phyloP scores from a whole-genome alignment of 2,797 vertebrate genomes.

The Amblyopsis hoosieri region DNA sequence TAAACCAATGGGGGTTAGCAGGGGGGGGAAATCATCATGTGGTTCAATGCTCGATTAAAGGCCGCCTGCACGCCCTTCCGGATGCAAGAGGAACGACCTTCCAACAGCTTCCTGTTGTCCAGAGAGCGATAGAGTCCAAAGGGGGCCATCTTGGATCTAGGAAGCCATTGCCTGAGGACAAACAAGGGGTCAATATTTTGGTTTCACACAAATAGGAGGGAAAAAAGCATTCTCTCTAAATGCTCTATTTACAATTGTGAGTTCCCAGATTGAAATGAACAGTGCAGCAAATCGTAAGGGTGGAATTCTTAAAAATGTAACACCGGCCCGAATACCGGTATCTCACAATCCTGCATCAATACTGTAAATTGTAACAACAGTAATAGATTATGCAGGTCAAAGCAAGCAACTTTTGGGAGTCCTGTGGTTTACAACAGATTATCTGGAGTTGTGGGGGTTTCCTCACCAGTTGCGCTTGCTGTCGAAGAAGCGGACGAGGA shows the following conservation, averaged over 20 bases:
- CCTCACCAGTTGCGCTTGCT: slow-evolving; percentile 96
- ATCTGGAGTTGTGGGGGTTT: neutral
- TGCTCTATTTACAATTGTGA: no score
- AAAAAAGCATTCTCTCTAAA: no score
- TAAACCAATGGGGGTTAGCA: slow-evolving; percentile 28
- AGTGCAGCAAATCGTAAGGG: no score
- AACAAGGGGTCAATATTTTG: neutral
- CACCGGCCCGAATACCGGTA: no score
- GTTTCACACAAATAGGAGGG: no score
- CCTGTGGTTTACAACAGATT: no score
- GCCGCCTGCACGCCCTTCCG: slow-evolving; percentile 89
- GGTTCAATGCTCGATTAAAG: slow-evolving; percentile 88
- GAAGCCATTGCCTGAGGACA: slow-evolving; percentile 93
- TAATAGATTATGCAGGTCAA: no score
- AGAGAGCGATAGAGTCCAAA: slow-evolving; percentile 87
- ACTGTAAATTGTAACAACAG: no score
- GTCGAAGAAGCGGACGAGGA: slow-evolving; percentile 95
- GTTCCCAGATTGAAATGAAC: no score
- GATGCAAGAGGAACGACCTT: slow-evolving; percentile 86
- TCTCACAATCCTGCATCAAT: no score
- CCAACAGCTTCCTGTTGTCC: slow-evolving; percentile 91
- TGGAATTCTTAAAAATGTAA: no score
- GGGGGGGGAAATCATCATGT: slow-evolving; percentile 77
- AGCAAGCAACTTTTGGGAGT: no score
- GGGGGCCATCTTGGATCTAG: slow-evolving; percentile 94